Evolutionary conservation across 2,113 vertebrate genomes (phyloP), one percentile per base, ranked within the genome.

Genomic region (Argyrosomus japonicus): DNA sequence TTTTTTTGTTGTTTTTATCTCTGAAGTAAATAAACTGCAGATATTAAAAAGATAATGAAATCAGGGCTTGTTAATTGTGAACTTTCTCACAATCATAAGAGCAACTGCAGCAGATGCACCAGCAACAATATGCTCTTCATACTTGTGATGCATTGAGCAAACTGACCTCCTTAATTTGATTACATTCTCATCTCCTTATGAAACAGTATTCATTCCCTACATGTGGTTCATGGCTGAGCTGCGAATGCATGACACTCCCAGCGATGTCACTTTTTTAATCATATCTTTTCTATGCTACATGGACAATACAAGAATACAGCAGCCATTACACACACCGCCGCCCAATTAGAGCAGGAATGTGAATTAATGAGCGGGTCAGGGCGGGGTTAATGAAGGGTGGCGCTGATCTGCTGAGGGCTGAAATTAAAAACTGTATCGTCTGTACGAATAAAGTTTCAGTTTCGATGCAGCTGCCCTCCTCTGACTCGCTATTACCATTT

Each of bases 361-460:
- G 87, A 91, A 86, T 92, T 90, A 93, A 91, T 82, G 81, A 87
- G 77, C 76, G 50, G 89, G 81, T 86, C 83, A 25, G 36, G 60
- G 76, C 73, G 21, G 36, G 77, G 89, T 90, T 90, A 90, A 92
- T 84, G 89, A 90, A 84, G 86, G 89, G 83, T 81, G 89, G 50
- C 53, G 70, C 73, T 47, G 76, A 85, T 84, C 73, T 87, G 86
- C 84, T 85, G 73, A 87, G 73, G 74, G 75, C 81, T 89, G 63
- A 81, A 84, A 91, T 88, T 68, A 84, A 86, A 89, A 88, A 65
- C 48, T 32, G 68, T 23, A 79, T 68, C 63, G 25, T 62, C 48
- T 2, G 70, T 74, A 69, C 40, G 13, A 23, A 14, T 48, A 21
- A 77, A 78, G 76, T 75, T 81, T 67, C 48, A 32, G 36, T 40